Percentiles rank a stretch among this genome's conserved stretches.
Conservation (phyloP, 2,888 invertebrate species). For the Apamea crenata region DNA sequence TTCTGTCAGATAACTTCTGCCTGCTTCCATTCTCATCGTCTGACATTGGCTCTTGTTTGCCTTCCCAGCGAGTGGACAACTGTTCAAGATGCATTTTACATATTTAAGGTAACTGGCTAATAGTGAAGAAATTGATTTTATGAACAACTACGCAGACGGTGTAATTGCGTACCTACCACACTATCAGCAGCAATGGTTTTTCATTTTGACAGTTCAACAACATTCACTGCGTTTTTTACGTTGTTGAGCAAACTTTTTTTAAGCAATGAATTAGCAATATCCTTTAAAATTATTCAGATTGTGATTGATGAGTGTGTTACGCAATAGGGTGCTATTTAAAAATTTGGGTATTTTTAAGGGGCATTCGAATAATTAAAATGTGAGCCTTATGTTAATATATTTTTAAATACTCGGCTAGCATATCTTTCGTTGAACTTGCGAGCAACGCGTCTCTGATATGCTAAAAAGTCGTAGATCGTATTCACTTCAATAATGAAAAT, state of each 20-base stretch:
- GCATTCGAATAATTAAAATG: neutral
- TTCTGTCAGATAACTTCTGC: slow-evolving; percentile 60
- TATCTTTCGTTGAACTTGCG: neutral
- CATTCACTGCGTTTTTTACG: neutral
- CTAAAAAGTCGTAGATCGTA: neutral
- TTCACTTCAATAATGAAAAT: neutral
- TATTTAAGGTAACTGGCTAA: neutral
- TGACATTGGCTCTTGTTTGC: slow-evolving; percentile 79
- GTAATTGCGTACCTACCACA: neutral
- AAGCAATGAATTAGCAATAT: too few species aligned
- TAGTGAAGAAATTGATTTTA: neutral
- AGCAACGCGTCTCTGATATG: neutral
- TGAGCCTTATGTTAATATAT: neutral
- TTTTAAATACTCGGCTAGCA: neutral
- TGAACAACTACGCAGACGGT: neutral
- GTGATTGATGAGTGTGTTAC: too few species aligned
- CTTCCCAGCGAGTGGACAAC: slow-evolving; percentile 74
- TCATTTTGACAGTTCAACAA: neutral
- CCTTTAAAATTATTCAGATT: too few species aligned
- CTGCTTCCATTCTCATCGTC: slow-evolving; percentile 74
- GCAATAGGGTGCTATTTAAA: too few species aligned
- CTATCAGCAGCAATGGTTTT: neutral
- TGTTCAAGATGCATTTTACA: slow-evolving; percentile 37
- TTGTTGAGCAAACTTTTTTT: too few species aligned
- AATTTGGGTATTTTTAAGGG: neutral